Evolutionary conservation across 2,113 vertebrate species (phyloP).

Genomic region (Colinus virginianus): DNA sequence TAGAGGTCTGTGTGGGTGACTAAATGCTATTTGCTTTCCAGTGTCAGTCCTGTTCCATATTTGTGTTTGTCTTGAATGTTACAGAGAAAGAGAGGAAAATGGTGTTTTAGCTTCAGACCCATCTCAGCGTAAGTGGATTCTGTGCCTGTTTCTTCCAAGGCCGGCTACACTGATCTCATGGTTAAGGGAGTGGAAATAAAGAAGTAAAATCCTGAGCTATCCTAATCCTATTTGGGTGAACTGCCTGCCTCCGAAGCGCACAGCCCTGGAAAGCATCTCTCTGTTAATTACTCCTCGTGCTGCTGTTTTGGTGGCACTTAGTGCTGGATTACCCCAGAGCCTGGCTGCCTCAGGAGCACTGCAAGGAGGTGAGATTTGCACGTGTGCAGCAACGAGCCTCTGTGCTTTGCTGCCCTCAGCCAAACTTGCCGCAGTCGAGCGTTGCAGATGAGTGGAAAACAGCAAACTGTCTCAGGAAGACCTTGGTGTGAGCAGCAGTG

Average conservation of each 20-base stretch:
- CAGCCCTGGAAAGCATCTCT: neutral
- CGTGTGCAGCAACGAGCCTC: neutral
- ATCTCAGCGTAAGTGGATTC: neutral
- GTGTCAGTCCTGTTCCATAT: neutral
- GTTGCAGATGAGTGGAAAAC: neutral
- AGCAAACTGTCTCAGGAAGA: neutral
- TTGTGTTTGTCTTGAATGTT: slow-evolving; percentile 7
- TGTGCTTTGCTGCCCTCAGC: neutral
- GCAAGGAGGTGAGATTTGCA: neutral
- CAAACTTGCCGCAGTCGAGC: neutral
- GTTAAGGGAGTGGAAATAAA: neutral
- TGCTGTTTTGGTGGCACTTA: neutral
- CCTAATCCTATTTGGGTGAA: neutral
- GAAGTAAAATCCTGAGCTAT: neutral
- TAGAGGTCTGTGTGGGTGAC: slow-evolving; percentile 24
- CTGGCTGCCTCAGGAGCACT: neutral
- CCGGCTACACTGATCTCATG: neutral
- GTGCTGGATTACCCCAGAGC: neutral
- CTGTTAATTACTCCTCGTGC: neutral
- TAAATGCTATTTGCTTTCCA: slow-evolving; percentile 28
- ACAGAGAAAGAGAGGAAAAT: neutral
- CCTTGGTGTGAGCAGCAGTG: neutral
- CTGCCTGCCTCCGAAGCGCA: neutral
- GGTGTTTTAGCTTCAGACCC: neutral
- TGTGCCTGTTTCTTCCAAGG: neutral